Conservation (phyloP, 2,888 invertebrate genomes). For the Troglohyphantes excavatus region DNA sequence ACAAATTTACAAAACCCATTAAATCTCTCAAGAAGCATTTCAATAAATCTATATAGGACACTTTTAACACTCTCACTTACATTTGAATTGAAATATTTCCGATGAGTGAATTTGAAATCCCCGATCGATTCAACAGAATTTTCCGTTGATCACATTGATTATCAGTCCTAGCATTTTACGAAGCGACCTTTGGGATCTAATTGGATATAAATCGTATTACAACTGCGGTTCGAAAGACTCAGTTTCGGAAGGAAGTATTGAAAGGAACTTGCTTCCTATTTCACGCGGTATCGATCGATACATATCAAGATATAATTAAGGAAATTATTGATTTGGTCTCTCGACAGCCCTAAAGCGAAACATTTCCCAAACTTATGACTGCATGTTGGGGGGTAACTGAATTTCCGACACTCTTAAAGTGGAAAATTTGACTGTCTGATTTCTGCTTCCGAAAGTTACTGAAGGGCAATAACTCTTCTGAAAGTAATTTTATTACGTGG, state of each 20-base stretch:
- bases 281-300: constrained; percentile 58
- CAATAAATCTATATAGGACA: background rate
- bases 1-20: background rate
- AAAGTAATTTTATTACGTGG: constrained; percentile 70
- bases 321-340: constrained; percentile 75
- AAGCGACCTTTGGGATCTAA: constrained; percentile 39
- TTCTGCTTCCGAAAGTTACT: constrained; percentile 65
- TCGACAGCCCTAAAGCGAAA: constrained; percentile 67
- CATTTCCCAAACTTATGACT: constrained; percentile 76
- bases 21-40: background rate
- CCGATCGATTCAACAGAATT: constrained; percentile 20
- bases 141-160: constrained; percentile 38
- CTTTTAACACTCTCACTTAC: constrained; percentile 9
- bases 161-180: constrained; percentile 33
- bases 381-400: constrained; percentile 69
- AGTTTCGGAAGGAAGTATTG: constrained; percentile 39
- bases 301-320: constrained; percentile 75
- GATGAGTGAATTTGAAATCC: constrained; percentile 7
- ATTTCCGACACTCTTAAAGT: constrained; percentile 75
- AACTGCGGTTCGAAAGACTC: constrained; percentile 30
- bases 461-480: constrained; percentile 58
- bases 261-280: constrained; percentile 58
- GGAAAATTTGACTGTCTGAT: constrained; percentile 76
- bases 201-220: constrained; percentile 73
- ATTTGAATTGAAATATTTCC: constrained; percentile 10